Evolutionary conservation across 2,797 vertebrate genomes (phyloP).

Genomic region (Hirundo rustica): DNA sequence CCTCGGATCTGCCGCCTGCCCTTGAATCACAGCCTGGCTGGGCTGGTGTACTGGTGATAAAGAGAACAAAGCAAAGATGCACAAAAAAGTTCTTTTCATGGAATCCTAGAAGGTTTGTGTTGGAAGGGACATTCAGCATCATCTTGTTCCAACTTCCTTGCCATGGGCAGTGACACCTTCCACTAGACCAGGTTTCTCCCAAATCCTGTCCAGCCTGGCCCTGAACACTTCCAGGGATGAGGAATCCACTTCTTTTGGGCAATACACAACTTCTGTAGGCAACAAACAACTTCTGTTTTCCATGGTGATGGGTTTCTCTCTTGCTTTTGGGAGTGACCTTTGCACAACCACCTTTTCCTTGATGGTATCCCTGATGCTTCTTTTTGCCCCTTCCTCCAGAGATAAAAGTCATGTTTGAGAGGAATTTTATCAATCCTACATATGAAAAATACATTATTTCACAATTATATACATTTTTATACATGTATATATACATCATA

Average conservation of each 20-base stretch:
- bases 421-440: fast-evolving
- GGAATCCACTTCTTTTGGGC: neutral
- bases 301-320: neutral
- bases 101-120: neutral
- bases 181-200: neutral
- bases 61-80: neutral
- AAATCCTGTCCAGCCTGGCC: neutral
- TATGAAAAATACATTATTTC: neutral
- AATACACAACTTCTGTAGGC: neutral
- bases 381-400: neutral
- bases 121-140: neutral
- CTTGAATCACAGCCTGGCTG: neutral
- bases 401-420: neutral
- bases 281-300: neutral
- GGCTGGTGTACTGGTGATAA: neutral
- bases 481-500: neutral
- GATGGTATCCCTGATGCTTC: neutral
- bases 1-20: neutral
- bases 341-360: neutral
- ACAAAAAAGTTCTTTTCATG: neutral
- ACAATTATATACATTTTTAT: neutral
- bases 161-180: neutral
- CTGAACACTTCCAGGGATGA: neutral
- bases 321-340: neutral
- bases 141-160: neutral